These are phyloP conservation scores for Cylloceria caligata DNA, from an alignment of 2,888 invertebrate species.

Conservation along the genomic window DNA sequence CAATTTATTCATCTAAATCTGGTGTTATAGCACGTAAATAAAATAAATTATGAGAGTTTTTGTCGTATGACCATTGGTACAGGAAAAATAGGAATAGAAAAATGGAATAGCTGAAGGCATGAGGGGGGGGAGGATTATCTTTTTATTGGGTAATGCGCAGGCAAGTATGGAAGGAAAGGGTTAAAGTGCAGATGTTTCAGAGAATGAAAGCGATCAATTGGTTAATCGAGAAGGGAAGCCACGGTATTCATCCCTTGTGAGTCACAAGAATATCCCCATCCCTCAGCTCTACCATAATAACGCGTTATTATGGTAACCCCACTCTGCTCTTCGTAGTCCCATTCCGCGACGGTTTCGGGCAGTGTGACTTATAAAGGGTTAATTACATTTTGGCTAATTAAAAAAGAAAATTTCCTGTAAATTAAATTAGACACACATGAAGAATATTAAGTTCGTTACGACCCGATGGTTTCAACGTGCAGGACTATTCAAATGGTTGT, in stretches of 20 bases:
- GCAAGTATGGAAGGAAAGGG: constrained; percentile 26
- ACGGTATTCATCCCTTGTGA: neutral
- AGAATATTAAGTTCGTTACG: too few species aligned
- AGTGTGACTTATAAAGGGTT: too few species aligned
- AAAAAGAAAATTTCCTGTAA: too few species aligned
- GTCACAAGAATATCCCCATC: too few species aligned
- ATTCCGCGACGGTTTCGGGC: too few species aligned
- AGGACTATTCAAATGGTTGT: constrained; percentile 67
- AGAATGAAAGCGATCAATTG: constrained; percentile 70
- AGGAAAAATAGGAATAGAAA: constrained; percentile 52
- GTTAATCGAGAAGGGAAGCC: constrained; percentile 71
- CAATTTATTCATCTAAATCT: neutral
- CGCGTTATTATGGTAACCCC: too few species aligned
- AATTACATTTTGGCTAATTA: too few species aligned
- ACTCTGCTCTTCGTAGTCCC: too few species aligned
- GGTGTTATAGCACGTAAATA: neutral
- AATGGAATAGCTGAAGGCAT: constrained; percentile 61
- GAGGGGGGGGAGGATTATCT: constrained; percentile 39
- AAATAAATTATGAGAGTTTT: neutral
- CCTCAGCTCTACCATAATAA: too few species aligned
- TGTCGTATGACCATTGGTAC: constrained; percentile 31
- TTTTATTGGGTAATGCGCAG: constrained; percentile 47
- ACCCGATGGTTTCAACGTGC: too few species aligned
- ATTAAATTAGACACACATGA: too few species aligned
- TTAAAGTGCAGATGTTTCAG: constrained; percentile 30